Percentiles rank a stretch among this genome's conserved stretches.
These are phyloP conservation scores for Paramisgurnus dabryanus DNA, from an alignment of 2,113 vertebrate species.

Conservation along the genomic window DNA sequence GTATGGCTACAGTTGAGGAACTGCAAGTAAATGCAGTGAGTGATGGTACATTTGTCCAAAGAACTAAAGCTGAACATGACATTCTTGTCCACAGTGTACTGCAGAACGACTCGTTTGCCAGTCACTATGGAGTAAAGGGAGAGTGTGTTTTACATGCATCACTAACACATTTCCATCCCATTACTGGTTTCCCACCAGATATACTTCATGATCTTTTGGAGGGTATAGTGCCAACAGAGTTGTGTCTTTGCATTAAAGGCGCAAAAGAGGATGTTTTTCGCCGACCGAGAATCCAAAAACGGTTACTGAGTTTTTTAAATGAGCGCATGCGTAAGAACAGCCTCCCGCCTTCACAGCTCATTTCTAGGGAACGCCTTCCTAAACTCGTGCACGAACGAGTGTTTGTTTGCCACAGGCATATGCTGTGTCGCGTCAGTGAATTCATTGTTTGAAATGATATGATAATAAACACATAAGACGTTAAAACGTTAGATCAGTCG, in stretches of 20 bases:
- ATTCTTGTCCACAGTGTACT: constrained; percentile 13
- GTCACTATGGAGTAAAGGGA: not conserved
- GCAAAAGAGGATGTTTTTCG: no score
- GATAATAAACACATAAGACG: no score
- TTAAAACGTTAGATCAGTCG: no score
- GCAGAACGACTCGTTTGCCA: constrained; percentile 3
- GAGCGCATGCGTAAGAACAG: no score
- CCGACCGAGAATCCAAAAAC: no score
- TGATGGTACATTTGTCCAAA: constrained; percentile 19
- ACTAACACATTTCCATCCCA: constrained; percentile 17
- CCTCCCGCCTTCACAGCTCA: no score
- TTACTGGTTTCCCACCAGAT: constrained; percentile 1
- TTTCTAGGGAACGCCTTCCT: no score
- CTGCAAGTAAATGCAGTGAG: constrained; percentile 3
- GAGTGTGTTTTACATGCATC: not conserved
- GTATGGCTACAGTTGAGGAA: constrained; percentile 11
- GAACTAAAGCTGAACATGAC: constrained; percentile 14
- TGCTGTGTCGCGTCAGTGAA: no score
- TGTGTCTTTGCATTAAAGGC: not conserved
- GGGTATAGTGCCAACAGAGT: not conserved
- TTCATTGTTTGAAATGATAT: no score
- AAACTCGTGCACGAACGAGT: no score
- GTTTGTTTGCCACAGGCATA: no score
- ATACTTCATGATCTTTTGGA: constrained; percentile 8
- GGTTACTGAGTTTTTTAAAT: no score